A percentile compares a stretch with the other conserved stretches of the same genome.
Evolutionary conservation across 1,140 invertebrate species (phyloP).

Genomic region (Saxidomus purpurata): DNA sequence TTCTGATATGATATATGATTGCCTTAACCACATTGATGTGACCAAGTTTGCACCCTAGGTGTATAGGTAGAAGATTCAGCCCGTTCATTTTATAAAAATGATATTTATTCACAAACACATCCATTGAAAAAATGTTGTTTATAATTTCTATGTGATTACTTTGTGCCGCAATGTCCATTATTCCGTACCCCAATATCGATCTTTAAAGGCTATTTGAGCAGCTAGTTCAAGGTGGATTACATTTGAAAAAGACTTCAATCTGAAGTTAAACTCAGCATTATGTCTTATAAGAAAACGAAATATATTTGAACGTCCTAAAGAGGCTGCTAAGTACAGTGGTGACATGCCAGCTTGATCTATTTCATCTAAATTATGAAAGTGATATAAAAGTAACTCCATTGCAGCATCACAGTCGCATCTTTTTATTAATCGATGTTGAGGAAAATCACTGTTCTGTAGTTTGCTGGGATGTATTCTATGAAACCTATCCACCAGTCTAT

Average conservation of each 20-base stretch:
- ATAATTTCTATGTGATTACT: neutral
- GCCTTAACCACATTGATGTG: neutral
- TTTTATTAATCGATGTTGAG: neutral
- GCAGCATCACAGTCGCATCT: neutral
- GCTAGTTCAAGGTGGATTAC: neutral
- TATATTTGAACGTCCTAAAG: neutral
- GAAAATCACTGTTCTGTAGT: neutral
- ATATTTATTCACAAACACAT: neutral
- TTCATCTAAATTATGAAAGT: neutral
- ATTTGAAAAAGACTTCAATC: neutral
- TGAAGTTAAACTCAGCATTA: neutral
- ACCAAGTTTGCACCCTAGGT: neutral
- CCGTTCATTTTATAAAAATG: neutral
- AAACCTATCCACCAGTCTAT: too few relatives aligned
- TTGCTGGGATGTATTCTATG: too few relatives aligned
- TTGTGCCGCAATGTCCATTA: slow-evolving; percentile 3
- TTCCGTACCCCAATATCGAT: neutral
- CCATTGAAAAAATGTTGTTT: neutral
- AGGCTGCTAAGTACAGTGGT: neutral
- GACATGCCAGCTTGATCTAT: neutral
- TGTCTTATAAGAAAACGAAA: neutral
- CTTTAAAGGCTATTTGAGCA: neutral
- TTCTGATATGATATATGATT: neutral
- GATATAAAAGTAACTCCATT: neutral
- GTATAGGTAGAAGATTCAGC: neutral